phyloP scores from a whole-genome alignment of 2,888 invertebrate species.

The Villa cingulata region DNA sequence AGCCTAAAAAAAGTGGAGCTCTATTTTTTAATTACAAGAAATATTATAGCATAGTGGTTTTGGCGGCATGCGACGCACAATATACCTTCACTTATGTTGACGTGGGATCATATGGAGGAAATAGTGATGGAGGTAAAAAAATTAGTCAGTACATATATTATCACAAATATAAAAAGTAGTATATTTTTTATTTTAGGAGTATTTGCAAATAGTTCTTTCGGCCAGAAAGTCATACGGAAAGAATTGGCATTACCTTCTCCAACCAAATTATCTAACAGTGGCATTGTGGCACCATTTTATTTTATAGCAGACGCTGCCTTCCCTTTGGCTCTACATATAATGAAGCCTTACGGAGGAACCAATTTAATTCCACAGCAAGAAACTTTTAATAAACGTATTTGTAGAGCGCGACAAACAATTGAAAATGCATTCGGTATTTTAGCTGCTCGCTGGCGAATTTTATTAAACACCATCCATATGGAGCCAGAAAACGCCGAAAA shows the following conservation, averaged over 20 bases:
- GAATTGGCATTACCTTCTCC: neutral
- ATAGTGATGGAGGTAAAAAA: constrained; percentile 14
- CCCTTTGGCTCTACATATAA: neutral
- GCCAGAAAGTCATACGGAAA: neutral
- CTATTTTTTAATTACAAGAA: constrained; percentile 23
- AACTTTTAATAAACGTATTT: constrained; percentile 9
- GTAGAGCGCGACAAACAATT: constrained; percentile 9
- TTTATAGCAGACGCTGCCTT: constrained; percentile 4
- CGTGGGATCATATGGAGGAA: constrained; percentile 22
- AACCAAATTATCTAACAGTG: neutral
- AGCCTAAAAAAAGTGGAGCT: constrained; percentile 19
- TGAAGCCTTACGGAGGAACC: neutral
- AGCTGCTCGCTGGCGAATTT: neutral
- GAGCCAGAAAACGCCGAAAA: neutral
- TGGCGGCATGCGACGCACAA: constrained; percentile 21
- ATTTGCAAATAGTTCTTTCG: neutral
- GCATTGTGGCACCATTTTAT: no score
- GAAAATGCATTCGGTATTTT: constrained; percentile 14
- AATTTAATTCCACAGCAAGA: neutral
- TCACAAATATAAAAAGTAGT: neutral
- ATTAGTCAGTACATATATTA: neutral
- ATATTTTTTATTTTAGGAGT: no score
- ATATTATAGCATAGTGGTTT: constrained; percentile 20
- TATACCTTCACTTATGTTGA: constrained; percentile 24
- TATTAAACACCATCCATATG: neutral